A percentile compares a stretch with the other conserved stretches of the same genome.
phyloP scores from a whole-genome alignment of 2,113 vertebrate species.

The Carettochelys insculpta region DNA sequence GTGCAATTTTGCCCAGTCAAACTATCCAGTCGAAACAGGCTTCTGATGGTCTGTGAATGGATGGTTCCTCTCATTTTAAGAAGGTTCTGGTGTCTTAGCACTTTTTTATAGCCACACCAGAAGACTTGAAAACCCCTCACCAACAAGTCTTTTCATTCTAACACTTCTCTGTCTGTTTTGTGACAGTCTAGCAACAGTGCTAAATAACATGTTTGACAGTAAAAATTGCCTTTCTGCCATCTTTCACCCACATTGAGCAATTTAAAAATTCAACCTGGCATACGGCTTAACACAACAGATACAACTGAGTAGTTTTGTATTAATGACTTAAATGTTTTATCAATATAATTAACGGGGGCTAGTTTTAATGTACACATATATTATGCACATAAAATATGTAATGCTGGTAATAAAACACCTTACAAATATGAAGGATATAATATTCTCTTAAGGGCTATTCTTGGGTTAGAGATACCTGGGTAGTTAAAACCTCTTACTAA shows the following conservation, averaged over 20 bases:
- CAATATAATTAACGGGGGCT: background rate
- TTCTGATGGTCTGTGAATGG: background rate
- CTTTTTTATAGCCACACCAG: background rate
- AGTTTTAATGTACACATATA: background rate
- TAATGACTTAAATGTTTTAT: background rate
- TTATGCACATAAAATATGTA: background rate
- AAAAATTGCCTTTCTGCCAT: background rate
- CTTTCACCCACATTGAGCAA: background rate
- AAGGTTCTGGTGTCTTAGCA: background rate
- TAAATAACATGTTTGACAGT: background rate
- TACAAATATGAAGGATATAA: background rate
- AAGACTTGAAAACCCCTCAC: background rate
- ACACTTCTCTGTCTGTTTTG: background rate
- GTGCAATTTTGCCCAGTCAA: background rate
- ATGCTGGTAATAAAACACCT: background rate
- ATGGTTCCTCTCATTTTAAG: background rate
- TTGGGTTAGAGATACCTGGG: background rate
- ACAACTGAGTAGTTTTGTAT: background rate
- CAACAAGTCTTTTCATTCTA: background rate
- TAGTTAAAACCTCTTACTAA: background rate
- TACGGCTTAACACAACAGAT: background rate
- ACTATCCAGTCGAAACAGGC: background rate
- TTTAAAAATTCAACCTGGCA: background rate
- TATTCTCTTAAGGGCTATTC: background rate
- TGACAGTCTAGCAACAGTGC: background rate